phyloP scores from a whole-genome alignment of 1,140 invertebrate species.

The Lepidurus apus region DNA sequence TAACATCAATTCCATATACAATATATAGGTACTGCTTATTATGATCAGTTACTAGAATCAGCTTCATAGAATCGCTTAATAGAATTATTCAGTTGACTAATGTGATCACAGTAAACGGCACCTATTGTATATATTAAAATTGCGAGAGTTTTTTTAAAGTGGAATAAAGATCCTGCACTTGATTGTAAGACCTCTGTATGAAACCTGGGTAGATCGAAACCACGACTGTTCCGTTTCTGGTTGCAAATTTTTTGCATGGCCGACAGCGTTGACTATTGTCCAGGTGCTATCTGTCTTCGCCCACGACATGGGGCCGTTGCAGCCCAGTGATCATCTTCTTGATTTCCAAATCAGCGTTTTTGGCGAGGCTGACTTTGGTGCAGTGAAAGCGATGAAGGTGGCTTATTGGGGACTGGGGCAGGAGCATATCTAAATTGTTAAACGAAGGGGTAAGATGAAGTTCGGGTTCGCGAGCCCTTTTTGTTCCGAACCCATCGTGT shows the following conservation, averaged over 20 bases:
- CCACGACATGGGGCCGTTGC: background rate
- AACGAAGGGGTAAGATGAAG: background rate
- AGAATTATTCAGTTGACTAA: no score
- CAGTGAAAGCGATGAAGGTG: background rate
- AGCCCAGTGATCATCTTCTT: background rate
- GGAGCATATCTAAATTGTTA: constrained; percentile 19
- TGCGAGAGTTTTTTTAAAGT: no score
- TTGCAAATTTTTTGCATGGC: background rate
- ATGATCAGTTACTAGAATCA: no score
- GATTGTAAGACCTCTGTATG: no score
- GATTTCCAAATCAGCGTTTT: constrained; percentile 1
- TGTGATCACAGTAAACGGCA: no score
- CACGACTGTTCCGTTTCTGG: no score
- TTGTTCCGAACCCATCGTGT: background rate
- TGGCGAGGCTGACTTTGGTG: background rate
- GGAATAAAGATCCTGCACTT: no score
- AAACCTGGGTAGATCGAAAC: no score
- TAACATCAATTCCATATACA: no score
- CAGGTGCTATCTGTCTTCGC: constrained; percentile 17
- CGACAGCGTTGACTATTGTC: background rate
- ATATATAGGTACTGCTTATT: no score
- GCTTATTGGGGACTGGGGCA: background rate
- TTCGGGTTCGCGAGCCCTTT: background rate
- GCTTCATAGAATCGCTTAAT: no score
- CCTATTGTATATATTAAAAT: no score